Percentiles rank a stretch among this genome's conserved stretches.
These are phyloP conservation scores for Istiophorus platypterus DNA, from an alignment of 2,113 vertebrate species.

Conservation along the genomic window DNA sequence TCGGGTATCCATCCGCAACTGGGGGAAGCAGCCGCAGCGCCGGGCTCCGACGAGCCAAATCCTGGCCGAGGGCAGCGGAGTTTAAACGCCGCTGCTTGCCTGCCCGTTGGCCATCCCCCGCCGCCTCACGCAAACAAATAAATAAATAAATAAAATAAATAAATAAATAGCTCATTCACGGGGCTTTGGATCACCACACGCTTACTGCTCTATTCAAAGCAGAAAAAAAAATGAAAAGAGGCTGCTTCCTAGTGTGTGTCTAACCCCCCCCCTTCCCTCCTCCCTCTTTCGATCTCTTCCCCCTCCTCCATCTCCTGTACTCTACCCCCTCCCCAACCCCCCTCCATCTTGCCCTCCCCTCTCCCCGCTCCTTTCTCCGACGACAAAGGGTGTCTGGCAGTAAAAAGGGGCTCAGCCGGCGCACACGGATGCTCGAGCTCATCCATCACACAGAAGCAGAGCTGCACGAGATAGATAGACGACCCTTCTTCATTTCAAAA, in stretches of 20 bases:
- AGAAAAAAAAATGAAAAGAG: slow-evolving; percentile 62
- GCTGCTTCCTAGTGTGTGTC: slow-evolving; percentile 65
- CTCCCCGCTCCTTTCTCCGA: slow-evolving; percentile 56
- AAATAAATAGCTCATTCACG: slow-evolving; percentile 57
- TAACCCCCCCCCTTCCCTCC: slow-evolving; percentile 49
- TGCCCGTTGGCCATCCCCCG: slow-evolving; percentile 11
- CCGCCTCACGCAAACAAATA: slow-evolving; percentile 26
- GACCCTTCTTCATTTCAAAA: slow-evolving; percentile 51
- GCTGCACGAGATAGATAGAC: slow-evolving; percentile 40
- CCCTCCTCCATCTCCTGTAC: slow-evolving; percentile 59
- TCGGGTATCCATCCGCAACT: slow-evolving; percentile 57
- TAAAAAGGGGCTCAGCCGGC: slow-evolving; percentile 56
- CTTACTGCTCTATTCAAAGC: slow-evolving; percentile 51
- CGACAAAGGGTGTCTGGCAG: slow-evolving; percentile 65
- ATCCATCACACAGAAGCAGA: slow-evolving; percentile 55
- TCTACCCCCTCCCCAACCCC: slow-evolving; percentile 37
- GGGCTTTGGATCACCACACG: slow-evolving; percentile 30
- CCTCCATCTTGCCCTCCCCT: slow-evolving; percentile 10
- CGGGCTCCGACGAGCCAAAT: slow-evolving; percentile 48
- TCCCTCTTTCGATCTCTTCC: slow-evolving; percentile 45
- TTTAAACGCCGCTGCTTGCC: slow-evolving; percentile 57
- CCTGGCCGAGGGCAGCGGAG: slow-evolving; percentile 30
- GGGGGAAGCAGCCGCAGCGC: slow-evolving; percentile 52
- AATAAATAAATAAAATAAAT: no score
- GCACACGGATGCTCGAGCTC: slow-evolving; percentile 51